These are phyloP conservation scores for Leptinotarsa texana DNA, from an alignment of 1,140 invertebrate species.

Conservation along the genomic window DNA sequence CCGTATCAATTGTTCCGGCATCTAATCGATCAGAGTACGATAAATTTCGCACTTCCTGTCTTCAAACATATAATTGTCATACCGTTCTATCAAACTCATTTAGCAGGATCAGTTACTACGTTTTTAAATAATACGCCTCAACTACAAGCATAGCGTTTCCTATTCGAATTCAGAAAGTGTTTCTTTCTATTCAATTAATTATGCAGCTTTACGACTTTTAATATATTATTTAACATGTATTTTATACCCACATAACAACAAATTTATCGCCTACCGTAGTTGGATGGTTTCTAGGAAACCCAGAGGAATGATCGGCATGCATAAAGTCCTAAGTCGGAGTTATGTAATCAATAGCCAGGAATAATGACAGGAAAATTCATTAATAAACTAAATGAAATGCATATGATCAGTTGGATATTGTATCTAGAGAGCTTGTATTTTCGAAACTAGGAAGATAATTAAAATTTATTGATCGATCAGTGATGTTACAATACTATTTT, in stretches of 20 bases:
- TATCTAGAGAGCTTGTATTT: too few species aligned
- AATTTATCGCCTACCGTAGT: constrained; percentile 6
- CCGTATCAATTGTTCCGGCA: too few species aligned
- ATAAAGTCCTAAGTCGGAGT: background rate
- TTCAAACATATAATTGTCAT: too few species aligned
- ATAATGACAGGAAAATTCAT: background rate
- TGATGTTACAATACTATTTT: too few species aligned
- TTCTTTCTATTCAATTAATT: background rate
- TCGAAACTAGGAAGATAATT: too few species aligned
- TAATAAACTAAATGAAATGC: too few species aligned
- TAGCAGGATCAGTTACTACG: too few species aligned
- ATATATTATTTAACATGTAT: background rate
- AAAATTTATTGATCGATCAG: too few species aligned
- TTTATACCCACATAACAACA: background rate
- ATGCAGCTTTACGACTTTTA: background rate
- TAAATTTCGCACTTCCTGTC: too few species aligned
- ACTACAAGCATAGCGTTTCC: background rate
- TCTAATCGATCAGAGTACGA: too few species aligned
- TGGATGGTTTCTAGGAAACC: background rate
- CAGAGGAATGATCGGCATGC: constrained; percentile 6
- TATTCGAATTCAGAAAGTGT: background rate
- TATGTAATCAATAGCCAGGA: background rate
- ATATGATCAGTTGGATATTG: too few species aligned
- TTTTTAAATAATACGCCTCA: background rate
- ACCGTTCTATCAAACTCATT: too few species aligned